Base-by-base conservation (phyloP, 2,797 vertebrate genomes). In the Leuciscus waleckii region DNA sequence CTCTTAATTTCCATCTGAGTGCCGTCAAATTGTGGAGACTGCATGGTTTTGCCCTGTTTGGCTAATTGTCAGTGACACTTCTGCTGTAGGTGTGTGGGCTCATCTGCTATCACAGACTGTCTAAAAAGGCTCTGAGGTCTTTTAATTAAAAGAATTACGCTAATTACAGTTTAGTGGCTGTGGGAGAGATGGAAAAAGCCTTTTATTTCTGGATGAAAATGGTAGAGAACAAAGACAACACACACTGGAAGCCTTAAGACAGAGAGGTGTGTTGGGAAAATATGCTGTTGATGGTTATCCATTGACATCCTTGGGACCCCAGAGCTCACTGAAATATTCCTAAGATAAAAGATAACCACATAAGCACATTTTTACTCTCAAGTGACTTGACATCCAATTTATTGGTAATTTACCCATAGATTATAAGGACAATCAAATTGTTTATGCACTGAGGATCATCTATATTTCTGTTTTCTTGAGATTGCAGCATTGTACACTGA, bases 111-210 rank as follows among this genome's bases (percentile, higher is more conserved):
- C 87, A 81, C 87, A 89, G 10, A 80, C 79, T 26, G 82, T 83
- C 87, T 87, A 84, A 88, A 90, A 85, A 76, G 1, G 89, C 91
- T 89, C 77, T 8, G 14, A 88, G 90, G 90, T 81, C 80, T 91
- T 92, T 92, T 91, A 90, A 93, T 93, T 92, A 93, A 92, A 92
- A 93, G 89, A 92, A 91, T 93, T 92, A 92, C 79, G 43, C 86
- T 90, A 93, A 93, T 93, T 92, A 90, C 79, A 88, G 88, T 89
- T 91, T 88, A 90, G 87, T 89, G 81, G 83, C 88, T 61, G 81
- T 84, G 79, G 71, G 71, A 86, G 75, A 80, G 83, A 81, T 77
- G 43, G 69, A 35, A 87, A 85, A 84, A 26, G 63, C n/a, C 69
- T 82, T 91, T 91, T 87, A 89, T 90, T 92, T 89, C 75, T 85